These are phyloP conservation scores for Harlomillsia oculata DNA, from an alignment of 1,140 invertebrate genomes.

Conservation along the genomic window DNA sequence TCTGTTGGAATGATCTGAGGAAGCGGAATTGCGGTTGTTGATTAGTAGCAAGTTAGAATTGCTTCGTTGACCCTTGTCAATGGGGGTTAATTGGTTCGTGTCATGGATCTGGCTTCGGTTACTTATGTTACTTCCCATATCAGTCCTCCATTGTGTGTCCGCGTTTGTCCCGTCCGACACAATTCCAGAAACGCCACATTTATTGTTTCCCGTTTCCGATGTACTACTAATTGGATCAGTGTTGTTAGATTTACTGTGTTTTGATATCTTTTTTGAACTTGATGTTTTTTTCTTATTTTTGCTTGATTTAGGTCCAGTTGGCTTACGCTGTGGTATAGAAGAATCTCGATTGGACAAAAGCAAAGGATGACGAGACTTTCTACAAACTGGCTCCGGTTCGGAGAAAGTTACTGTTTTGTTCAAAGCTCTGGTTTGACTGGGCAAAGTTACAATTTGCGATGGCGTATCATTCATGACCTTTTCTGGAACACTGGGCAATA, in stretches of 20 bases:
- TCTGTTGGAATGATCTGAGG: no score
- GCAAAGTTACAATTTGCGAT: slow-evolving; percentile 6
- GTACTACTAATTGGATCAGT: no score
- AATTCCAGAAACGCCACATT: no score
- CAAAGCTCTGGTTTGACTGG: slow-evolving; percentile 4
- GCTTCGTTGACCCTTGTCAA: no score
- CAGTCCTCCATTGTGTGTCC: background rate
- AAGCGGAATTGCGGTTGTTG: no score
- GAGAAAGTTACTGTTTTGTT: slow-evolving; percentile 15
- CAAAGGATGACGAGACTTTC: background rate
- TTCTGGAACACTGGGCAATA: background rate
- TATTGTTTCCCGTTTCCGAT: no score
- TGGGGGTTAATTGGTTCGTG: no score
- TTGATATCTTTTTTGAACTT: background rate
- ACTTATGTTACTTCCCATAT: slow-evolving; percentile 16
- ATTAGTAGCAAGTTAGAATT: no score
- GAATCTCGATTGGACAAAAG: slow-evolving; percentile 3
- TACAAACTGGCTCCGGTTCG: background rate
- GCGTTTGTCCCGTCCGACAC: background rate
- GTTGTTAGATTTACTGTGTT: no score
- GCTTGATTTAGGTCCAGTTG: background rate
- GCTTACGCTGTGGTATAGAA: background rate
- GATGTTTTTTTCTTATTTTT: background rate
- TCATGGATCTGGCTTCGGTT: no score
- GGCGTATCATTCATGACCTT: slow-evolving; percentile 16